Evolutionary conservation across 2,113 vertebrate genomes (phyloP).

Genomic region (Urocynchramus pylzowi): DNA sequence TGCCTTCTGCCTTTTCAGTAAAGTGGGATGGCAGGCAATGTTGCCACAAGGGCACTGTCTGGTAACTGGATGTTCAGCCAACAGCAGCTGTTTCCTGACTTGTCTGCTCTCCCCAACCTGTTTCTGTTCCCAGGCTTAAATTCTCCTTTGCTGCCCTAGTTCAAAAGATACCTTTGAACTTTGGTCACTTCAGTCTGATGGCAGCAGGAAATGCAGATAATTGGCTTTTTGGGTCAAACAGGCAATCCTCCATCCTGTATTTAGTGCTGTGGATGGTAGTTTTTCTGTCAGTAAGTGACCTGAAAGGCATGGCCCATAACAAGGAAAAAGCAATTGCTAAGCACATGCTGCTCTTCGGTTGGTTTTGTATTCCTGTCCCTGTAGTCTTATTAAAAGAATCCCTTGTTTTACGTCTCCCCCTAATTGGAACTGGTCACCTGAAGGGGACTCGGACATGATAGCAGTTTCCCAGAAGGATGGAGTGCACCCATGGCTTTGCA

Average conservation of each 20-base stretch:
- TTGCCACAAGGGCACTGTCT: background rate
- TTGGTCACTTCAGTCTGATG: background rate
- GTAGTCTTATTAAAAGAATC: background rate
- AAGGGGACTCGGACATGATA: accelerated
- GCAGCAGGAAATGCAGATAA: conserved; percentile 59
- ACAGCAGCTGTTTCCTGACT: conserved; percentile 53
- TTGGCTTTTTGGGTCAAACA: conserved; percentile 20
- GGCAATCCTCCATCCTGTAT: background rate
- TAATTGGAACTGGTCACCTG: background rate
- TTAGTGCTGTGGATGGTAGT: background rate
- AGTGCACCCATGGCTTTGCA: background rate
- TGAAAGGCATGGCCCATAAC: background rate
- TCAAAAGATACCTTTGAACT: conserved; percentile 67
- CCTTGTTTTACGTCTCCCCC: background rate
- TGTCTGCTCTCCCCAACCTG: background rate
- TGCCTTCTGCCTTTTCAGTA: background rate
- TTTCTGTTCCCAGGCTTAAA: conserved; percentile 54
- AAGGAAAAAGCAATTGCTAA: background rate
- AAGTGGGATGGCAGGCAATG: background rate
- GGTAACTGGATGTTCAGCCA: conserved; percentile 8
- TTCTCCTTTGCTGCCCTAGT: background rate
- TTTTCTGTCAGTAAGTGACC: background rate
- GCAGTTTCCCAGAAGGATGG: background rate
- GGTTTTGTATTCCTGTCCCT: background rate
- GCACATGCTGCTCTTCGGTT: background rate